These are phyloP conservation scores for Phylloscopus collybita DNA, from an alignment of 2,797 vertebrate genomes.

Conservation along the genomic window DNA sequence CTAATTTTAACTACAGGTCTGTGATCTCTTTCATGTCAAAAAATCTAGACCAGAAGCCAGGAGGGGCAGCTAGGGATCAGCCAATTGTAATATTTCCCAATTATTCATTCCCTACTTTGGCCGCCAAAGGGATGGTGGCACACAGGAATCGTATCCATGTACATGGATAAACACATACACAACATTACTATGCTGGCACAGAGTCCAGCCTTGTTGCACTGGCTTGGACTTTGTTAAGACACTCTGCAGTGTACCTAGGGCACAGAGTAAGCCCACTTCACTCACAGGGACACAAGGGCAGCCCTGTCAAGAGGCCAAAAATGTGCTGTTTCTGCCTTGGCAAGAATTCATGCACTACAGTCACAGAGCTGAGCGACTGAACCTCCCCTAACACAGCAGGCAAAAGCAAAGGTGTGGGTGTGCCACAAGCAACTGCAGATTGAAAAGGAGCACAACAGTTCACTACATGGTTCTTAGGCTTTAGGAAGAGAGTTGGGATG, in stretches of 20 bases:
- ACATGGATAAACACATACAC: background rate
- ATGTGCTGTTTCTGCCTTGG: background rate
- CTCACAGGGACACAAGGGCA: background rate
- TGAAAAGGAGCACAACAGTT: background rate
- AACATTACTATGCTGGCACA: background rate
- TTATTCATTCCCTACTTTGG: background rate
- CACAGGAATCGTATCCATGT: background rate
- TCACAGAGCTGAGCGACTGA: background rate
- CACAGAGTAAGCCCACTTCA: background rate
- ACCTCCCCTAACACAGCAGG: background rate
- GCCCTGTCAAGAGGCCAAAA: background rate
- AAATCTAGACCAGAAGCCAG: background rate
- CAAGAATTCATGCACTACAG: background rate
- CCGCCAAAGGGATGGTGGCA: background rate
- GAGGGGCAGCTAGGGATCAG: background rate
- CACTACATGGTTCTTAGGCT: background rate
- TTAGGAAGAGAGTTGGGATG: background rate
- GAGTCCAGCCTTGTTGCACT: background rate
- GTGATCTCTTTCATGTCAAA: background rate
- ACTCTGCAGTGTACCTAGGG: background rate
- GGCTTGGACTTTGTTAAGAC: background rate
- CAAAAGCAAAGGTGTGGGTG: background rate
- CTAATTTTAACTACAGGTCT: slow-evolving; percentile 15
- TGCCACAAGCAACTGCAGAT: background rate
- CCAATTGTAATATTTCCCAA: background rate